Percentiles rank a stretch among this genome's conserved stretches.
Evolutionary conservation across 2,888 invertebrate genomes (phyloP).

Genomic region (Phaedon cochleariae): DNA sequence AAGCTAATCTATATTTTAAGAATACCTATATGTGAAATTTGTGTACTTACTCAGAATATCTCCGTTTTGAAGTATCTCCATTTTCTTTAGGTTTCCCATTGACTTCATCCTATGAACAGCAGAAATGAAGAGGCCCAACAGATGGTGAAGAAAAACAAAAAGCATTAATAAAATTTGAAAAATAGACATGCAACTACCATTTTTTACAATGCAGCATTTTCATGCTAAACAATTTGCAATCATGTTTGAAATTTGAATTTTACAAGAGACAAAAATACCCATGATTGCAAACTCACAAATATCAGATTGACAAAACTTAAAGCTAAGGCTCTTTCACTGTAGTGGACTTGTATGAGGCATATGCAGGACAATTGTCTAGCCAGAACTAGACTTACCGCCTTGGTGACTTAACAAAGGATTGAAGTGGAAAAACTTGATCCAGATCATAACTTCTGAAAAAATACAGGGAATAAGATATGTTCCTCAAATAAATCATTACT

Average conservation of each 20-base stretch:
- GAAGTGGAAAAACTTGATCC: slow-evolving; percentile 68
- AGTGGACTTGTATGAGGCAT: slow-evolving; percentile 36
- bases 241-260: slow-evolving; percentile 14
- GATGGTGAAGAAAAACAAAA: slow-evolving; percentile 59
- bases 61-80: slow-evolving; percentile 65
- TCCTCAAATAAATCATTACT: slow-evolving; percentile 35
- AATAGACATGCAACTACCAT: slow-evolving; percentile 22
- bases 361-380: slow-evolving; percentile 60
- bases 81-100: slow-evolving; percentile 70
- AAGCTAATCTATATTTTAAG: too few species aligned
- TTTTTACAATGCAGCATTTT: slow-evolving; percentile 13
- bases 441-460: slow-evolving; percentile 80
- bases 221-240: slow-evolving; percentile 21
- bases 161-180: slow-evolving; percentile 58
- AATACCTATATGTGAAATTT: too few species aligned
- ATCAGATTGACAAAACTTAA: slow-evolving; percentile 13
- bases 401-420: slow-evolving; percentile 69
- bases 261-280: slow-evolving; percentile 5
- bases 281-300: slow-evolving; percentile 34
- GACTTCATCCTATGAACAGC: slow-evolving; percentile 65
- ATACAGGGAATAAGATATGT: slow-evolving; percentile 75
- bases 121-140: slow-evolving; percentile 55
- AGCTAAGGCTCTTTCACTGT: slow-evolving; percentile 26
- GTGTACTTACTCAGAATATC: slow-evolving; percentile 65
- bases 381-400: slow-evolving; percentile 75